Evolutionary conservation across 2,888 invertebrate species (phyloP).

Genomic region (Sclerodermus sp.): DNA sequence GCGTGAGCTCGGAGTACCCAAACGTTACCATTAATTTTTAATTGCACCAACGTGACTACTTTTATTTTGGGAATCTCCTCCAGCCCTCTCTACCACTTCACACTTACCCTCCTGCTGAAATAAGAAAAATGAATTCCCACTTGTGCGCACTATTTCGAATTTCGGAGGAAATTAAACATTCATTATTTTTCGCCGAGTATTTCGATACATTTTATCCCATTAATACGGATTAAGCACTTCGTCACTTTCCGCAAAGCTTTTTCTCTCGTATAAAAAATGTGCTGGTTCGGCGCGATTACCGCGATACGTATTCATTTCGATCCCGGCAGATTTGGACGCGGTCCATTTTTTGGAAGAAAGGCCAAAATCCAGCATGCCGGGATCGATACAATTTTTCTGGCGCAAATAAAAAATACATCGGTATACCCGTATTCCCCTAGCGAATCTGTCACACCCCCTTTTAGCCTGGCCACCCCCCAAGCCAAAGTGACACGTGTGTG

Average conservation of each 20-base stretch:
- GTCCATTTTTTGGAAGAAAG: not conserved
- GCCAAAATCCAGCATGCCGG: not conserved
- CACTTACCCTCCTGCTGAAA: no score
- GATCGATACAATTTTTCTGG: slow-evolving; percentile 30
- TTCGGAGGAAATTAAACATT: no score
- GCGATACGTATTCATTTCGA: not conserved
- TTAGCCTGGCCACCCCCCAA: not conserved
- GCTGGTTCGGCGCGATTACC: not conserved
- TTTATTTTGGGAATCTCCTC: no score
- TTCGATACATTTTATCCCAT: no score
- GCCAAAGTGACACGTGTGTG: not conserved
- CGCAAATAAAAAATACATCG: slow-evolving; percentile 19
- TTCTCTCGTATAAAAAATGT: not conserved
- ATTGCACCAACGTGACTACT: slow-evolving; percentile 13
- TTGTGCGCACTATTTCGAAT: no score
- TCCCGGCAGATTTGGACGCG: not conserved
- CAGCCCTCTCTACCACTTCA: no score
- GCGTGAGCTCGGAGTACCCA: slow-evolving; percentile 15
- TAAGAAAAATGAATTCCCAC: no score
- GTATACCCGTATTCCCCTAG: slow-evolving; percentile 19
- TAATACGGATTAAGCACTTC: no score
- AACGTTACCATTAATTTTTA: slow-evolving; percentile 29
- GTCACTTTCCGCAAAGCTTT: no score
- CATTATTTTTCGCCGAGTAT: no score
- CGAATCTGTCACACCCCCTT: slow-evolving; percentile 27